These are phyloP conservation scores for Silurus asotus DNA, from an alignment of 2,113 vertebrate species.

Conservation along the genomic window DNA sequence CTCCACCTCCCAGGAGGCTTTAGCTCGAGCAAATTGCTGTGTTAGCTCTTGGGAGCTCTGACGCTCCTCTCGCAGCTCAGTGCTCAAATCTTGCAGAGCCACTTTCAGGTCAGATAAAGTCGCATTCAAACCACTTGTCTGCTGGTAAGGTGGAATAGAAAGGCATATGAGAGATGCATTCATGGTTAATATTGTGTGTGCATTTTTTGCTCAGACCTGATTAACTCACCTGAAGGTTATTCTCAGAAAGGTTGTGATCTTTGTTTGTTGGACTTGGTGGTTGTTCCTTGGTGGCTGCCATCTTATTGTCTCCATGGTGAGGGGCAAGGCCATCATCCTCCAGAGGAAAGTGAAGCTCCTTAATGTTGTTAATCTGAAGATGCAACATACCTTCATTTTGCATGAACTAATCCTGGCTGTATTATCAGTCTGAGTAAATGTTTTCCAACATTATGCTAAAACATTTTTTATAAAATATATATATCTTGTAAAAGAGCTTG, in stretches of 20 bases:
- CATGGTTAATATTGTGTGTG: background rate
- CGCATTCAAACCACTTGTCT: constrained; percentile 87
- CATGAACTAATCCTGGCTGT: background rate
- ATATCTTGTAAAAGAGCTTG: no score
- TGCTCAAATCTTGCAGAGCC: constrained; percentile 89
- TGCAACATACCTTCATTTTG: constrained; percentile 2
- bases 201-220: background rate
- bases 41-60: constrained; percentile 89
- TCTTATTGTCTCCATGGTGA: constrained; percentile 83
- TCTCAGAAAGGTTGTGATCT: constrained; percentile 55
- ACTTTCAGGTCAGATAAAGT: constrained; percentile 89
- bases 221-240: constrained; percentile 43
- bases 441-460: background rate
- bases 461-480: no score
- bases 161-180: background rate
- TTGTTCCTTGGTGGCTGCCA: constrained; percentile 72
- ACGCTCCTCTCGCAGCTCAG: constrained; percentile 85
- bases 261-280: constrained; percentile 76
- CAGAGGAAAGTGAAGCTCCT: constrained; percentile 89
- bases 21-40: constrained; percentile 95
- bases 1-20: constrained; percentile 95
- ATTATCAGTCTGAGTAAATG: background rate
- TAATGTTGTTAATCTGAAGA: constrained; percentile 89
- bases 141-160: constrained; percentile 13
- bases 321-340: constrained; percentile 86